Base-by-base conservation (phyloP, 2,113 vertebrate genomes). In the Tamias sibiricus region DNA sequence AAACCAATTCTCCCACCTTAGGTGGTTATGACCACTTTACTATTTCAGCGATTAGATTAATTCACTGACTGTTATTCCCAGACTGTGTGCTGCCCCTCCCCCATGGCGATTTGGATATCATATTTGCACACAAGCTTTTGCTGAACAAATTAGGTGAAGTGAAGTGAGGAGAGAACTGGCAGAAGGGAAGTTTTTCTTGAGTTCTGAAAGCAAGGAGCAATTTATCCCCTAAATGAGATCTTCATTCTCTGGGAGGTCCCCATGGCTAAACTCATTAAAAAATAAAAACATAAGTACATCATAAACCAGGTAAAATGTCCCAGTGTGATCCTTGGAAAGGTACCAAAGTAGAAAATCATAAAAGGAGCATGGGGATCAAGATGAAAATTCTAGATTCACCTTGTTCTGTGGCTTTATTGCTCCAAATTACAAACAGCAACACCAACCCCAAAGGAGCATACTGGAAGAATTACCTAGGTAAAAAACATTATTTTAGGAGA, bases 241-340 rank as follows among this genome's bases (percentile, higher is more conserved):
- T 89, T 94, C 59, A 79, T 96, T 97, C 71, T 84, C 77, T 94
- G 71, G 26, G 80, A 97, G 49, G 57, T 37, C 77, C 69, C 87
- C 30, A 37, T 92, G 95, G 96, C 22, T 97, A 96, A 97, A 59
- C 83, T 97, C 90, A 95, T 98, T 97, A 92, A 91, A 97, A 93
- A 95, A 68, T 90, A 95, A 95, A 97, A 28, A 35, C 54, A 94
- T 95, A 88, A 95, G 49, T 90, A 87, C 83, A 91, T 91, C 94
- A 95, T 95, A 97, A 97, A 95, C 71, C 76, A 96, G 87, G 87
- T 87, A 95, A 95, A 93, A 84, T n/a, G 7, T 93, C 83, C 96
- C 96, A 87, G 57, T 87, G 75, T 95, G 93, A 68, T 94, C 79
- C 32, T 95, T 89, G 71, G 75, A 97, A 71, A 79, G 4, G n/a